These are phyloP conservation scores for Urocolius indicus DNA, from an alignment of 2,113 vertebrate genomes.

Conservation along the genomic window DNA sequence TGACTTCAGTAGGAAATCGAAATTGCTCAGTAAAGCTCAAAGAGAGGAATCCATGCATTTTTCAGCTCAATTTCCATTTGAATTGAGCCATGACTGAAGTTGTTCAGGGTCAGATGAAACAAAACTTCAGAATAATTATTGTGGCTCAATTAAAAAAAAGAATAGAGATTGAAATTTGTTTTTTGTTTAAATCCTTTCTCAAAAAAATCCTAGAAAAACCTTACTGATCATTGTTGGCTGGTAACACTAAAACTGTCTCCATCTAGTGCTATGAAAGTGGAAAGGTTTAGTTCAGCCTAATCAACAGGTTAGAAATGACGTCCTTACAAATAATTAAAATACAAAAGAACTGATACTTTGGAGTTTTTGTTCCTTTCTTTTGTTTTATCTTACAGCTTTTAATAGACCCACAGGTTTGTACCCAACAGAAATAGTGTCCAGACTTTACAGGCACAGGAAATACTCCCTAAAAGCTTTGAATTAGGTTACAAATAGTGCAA, in stretches of 20 bases:
- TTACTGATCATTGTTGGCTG: background rate
- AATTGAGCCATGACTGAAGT: background rate
- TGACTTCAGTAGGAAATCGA: conserved; percentile 10
- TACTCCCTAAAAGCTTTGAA: conserved; percentile 11
- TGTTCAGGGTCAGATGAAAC: background rate
- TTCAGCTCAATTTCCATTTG: conserved; percentile 2
- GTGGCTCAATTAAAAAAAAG: background rate
- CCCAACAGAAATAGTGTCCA: background rate
- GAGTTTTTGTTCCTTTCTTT: background rate
- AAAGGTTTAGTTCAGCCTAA: background rate
- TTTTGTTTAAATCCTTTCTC: background rate
- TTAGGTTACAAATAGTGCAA: background rate
- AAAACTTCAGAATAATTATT: background rate
- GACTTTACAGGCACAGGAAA: background rate
- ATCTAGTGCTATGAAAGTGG: background rate
- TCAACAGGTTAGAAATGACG: background rate
- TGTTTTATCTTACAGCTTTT: background rate
- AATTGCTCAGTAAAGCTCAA: background rate
- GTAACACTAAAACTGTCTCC: background rate
- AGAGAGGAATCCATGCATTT: background rate
- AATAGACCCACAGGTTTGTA: background rate
- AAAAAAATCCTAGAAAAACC: background rate
- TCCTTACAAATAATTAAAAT: background rate
- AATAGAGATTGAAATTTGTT: background rate
- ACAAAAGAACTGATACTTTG: background rate